Evolutionary conservation across 2,113 vertebrate species (phyloP), one percentile per base, ranked within the genome.

Genomic region (Otus sunia): DNA sequence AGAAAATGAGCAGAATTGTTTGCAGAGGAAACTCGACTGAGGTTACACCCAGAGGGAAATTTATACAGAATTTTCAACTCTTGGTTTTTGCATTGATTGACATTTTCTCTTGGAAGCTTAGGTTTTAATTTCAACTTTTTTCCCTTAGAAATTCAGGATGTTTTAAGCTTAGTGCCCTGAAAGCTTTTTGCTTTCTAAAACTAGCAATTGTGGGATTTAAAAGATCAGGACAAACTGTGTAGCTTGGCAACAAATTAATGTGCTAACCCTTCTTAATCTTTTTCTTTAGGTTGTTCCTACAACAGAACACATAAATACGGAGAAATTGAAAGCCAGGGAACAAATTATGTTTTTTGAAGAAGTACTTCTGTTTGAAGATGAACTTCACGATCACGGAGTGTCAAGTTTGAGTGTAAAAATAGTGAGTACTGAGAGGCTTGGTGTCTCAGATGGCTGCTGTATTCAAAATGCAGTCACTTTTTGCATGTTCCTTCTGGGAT

Each of bases 291-390:
- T 99, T 91, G 96, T 97, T 27, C 96, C 99, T 82, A 99, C 99
- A 29, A 96, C 98, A 37, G 99, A 99, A 81, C 98, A 99, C 8
- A 99, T 99, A 72, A 98, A 99, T 96, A 98, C 99, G 97, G 99
- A 99, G 94, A 99, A 99, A 96, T 95, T 99, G 93, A 99, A 99
- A 97, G 98, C 99, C 37, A 98, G 99, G 37, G 99, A 99, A 59
- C 99, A 99, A 97, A 99, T 99, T 78, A 98, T 99, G 98, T 99
- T 99, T 97, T 99, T 99, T 81, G 99, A 99, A 91, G 99, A 99
- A 76, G 99, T 99, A 60, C 97, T 99, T 53, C 96, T 99, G 52
- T 99, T 99, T 96, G 99, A 99, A 96, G 99, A 99, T 6, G 99
- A 99, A 92, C 98, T 99, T 73, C 99, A 99, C 12, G 99, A 99